Base-by-base conservation (phyloP, 2,888 invertebrate genomes). In the Norana najaformis region DNA sequence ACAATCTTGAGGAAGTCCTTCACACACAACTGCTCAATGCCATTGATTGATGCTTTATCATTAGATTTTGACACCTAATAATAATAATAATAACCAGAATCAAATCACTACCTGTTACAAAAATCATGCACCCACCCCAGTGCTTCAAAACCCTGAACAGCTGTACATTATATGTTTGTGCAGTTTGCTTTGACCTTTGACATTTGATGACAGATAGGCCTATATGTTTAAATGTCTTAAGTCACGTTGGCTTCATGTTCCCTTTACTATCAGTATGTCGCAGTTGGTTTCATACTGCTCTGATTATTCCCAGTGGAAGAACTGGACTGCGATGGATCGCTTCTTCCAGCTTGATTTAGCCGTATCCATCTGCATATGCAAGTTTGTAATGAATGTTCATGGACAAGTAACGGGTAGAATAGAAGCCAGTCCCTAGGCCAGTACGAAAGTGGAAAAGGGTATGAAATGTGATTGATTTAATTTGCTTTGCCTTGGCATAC, bases 391-490 rank as follows among this genome's bases (percentile, higher is more conserved):
- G 8, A n/a, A 69, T n/a, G n/a, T 69, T n/a, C 30, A 30, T n/a
- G n/a, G 30, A n/a, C 69, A n/a, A 0, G 11, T n/a, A 69, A 30
- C 30, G 30, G 8, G 47, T 23, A 69, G 6, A n/a, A 69, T n/a
- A 69, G n/a, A 69, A 69, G n/a, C 69, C 69, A n/a, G n/a, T 69
- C 69, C 69, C n/a, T n/a, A 69, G 69, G n/a, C 69, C n/a, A 69
- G n/a, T 0, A 69, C 3, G 20, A 69, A 69, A 69, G 30, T 69
- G 69, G 69, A 11, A 30, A 69, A 69, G 69, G 6, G n/a, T 69
- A 69, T n/a, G 30, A 69, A 69, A n/a, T 69, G n/a, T 69, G 69
- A 5, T 30, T 69, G 69, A 69, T 69, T n/a, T 69, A 4, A 69
- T n/a, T 69, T 69, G 20, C 47, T 47, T n/a, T n/a, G n/a, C n/a